Base-by-base conservation (phyloP, 2,113 vertebrate species). In the Poicephalus meyeri region DNA sequence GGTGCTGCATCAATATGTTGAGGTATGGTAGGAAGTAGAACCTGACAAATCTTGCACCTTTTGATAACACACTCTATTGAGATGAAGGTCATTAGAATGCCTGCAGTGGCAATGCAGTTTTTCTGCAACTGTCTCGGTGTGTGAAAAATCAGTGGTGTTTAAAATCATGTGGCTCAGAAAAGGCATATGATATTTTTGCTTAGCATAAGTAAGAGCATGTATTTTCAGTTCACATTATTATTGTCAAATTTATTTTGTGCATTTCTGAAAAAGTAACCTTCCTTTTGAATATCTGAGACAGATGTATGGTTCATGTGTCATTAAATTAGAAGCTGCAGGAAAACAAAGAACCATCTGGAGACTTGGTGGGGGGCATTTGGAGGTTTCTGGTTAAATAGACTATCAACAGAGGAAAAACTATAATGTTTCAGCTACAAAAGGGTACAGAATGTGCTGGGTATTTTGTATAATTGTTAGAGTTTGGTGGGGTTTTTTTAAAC, bases 261-360 rank as follows among this genome's bases (percentile, higher is more conserved):
- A 2, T 82, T 66, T 89, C 33, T 63, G 63, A 64, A 76, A 72
- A 89, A 79, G 31, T 76, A n/a, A 33, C 81, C 25, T 84, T 64
- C 26, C 24, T 71, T 50, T 63, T 74, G 53, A 90, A 53, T 0
- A 56, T 83, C 70, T 93, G 83, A 79, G 95, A 69, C 47, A 10
- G 25, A 28, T 85, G 77, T 24, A 25, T 52, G 69, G 90, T 96
- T 95, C 78, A 12, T 73, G 61, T 95, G 80, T 94, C 86, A 82
- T 95, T 95, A 94, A 92, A 91, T 82, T 66, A 85, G 83, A 89
- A 96, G 86, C 91, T 92, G 83, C 80, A 61, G 86, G 86, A 88
- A 93, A 95, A 94, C 77, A 92, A 95, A 95, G 95, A 96, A 91
- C 95, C 93, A 95, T 96, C 91, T 96, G 92, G 86, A 92, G 95